Evolutionary conservation across 23 tunicate species (phyloP), one percentile per base, ranked within the genome.

Genomic region (Phallusia fumigata): DNA sequence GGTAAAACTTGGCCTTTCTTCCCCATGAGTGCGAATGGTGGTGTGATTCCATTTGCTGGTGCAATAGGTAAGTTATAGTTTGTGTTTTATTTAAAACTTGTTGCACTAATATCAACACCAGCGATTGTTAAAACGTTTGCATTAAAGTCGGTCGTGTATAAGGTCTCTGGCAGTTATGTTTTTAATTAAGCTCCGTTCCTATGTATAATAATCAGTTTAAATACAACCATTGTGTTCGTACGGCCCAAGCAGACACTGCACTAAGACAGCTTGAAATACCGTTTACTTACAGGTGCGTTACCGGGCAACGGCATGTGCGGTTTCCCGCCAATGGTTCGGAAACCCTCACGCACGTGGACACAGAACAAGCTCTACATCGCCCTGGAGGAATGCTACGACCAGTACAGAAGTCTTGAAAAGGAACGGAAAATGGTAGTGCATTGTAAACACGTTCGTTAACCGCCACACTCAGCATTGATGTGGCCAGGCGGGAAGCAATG

Each of bases 341-440:
- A 87, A 44, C 82, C 83, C 0, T 35, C 87, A 13, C 91, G 91
- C 78, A 81, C 82, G 28, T 75, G 21, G 53, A 40, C 91, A 0
- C 84, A 83, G 75, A 90, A 79, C 82, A 94, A 94, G 52, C 90
- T 94, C 26, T 83, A 86, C 74, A 76, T 86, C 32, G 86, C 95
- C 10, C 73, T 94, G 83, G 98, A 94, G 33, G 98, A 94, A 74
- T 89, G 91, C 72, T 85, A 85, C 53, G 98, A 94, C 35, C 91
- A 94, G 77, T 82, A 85, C 76, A 78, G 88, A 32, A 80, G 86
- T 53, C 69, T 94, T 3, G 98, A 94, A 64, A 94, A 88, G 84
- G 98, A 94, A 50, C 79, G 98, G 26, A 94, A 86, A 35, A 89
- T 79, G 86, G 98, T 93, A 72, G 19, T 76, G 47, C 47, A 5